These are phyloP conservation scores for Stomatorhinus walkeri DNA, from an alignment of 2,797 vertebrate genomes.

Conservation along the genomic window DNA sequence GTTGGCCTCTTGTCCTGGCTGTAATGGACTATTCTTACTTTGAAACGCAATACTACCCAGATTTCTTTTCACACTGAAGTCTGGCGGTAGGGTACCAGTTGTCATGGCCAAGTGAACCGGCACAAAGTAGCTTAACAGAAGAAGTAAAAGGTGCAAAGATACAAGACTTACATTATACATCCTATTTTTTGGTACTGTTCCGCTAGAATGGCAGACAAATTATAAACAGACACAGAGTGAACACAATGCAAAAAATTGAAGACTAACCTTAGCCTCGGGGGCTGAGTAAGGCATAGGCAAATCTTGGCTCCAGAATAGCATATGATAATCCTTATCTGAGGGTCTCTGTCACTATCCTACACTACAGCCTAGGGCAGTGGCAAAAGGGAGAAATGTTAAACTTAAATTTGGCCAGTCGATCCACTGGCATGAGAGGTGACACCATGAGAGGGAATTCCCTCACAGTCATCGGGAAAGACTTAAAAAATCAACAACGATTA, in stretches of 20 bases:
- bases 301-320: background rate
- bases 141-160: background rate
- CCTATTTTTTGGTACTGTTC: background rate
- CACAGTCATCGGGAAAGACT: background rate
- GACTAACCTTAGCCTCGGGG: background rate
- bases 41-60: background rate
- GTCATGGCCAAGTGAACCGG: background rate
- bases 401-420: background rate
- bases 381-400: background rate
- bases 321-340: background rate
- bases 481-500: background rate
- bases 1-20: background rate
- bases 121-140: background rate
- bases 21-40: background rate
- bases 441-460: background rate
- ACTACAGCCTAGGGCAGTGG: background rate
- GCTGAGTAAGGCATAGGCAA: background rate
- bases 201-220: background rate
- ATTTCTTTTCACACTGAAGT: background rate
- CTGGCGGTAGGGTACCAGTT: background rate
- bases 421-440: background rate
- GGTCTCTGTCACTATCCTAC: background rate
- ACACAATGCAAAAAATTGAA: background rate
- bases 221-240: background rate
- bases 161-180: background rate